Conservation (phyloP, 2,797 vertebrate genomes). For the Babyrousa celebensis region DNA sequence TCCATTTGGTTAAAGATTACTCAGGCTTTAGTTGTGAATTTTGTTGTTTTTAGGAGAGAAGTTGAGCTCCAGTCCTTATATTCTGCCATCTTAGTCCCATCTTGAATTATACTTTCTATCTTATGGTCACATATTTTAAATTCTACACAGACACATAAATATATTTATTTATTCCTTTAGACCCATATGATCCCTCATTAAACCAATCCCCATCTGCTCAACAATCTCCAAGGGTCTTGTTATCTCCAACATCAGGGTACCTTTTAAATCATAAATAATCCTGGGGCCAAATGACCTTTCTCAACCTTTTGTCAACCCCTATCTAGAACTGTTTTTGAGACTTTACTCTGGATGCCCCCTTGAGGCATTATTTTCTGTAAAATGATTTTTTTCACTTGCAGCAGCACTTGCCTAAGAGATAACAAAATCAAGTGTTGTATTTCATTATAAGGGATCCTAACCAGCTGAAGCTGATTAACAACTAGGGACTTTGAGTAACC, state of each 20-base stretch:
- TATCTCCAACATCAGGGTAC: not conserved
- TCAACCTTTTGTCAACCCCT: not conserved
- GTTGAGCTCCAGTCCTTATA: too few relatives aligned
- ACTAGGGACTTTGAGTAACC: not conserved
- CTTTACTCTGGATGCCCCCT: not conserved
- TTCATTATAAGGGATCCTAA: not conserved
- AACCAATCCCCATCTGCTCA: not conserved
- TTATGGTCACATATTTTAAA: conserved; percentile 12
- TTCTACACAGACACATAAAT: not conserved
- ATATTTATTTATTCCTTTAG: conserved; percentile 50
- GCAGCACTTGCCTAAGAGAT: not conserved
- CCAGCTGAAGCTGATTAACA: not conserved
- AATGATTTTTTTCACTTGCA: not conserved
- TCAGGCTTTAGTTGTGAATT: too few relatives aligned
- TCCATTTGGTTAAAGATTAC: too few relatives aligned
- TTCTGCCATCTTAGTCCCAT: too few relatives aligned
- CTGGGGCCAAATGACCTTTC: not conserved
- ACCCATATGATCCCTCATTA: not conserved
- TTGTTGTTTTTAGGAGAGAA: too few relatives aligned
- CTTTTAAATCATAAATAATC: not conserved
- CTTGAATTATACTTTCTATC: not conserved
- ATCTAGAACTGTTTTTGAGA: not conserved
- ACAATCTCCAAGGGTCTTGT: not conserved
- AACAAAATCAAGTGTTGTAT: not conserved
- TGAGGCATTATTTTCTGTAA: not conserved